Conservation (phyloP, 2,797 vertebrate genomes). For the Tolypeutes matacus region DNA sequence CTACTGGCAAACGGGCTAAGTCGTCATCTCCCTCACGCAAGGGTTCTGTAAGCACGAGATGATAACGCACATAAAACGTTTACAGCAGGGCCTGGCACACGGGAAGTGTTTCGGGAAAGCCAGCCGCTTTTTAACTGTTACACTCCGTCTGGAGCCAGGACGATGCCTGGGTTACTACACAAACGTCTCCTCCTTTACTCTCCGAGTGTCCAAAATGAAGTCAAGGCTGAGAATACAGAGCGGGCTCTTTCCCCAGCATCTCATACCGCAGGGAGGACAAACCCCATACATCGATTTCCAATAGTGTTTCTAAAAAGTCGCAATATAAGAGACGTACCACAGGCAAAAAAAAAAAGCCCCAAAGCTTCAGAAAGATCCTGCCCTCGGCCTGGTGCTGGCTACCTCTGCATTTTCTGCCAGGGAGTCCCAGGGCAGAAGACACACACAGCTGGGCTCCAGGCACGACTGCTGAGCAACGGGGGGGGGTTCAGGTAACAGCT, state of each 20-base stretch:
- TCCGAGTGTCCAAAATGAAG: neutral
- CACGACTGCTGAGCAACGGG: neutral
- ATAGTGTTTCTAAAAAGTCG: neutral
- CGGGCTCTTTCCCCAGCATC: neutral
- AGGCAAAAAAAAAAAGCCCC: neutral
- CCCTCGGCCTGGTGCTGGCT: neutral
- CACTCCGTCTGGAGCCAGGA: neutral
- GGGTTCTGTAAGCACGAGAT: neutral
- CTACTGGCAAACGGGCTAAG: neutral
- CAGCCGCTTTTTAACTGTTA: neutral
- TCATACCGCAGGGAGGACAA: neutral
- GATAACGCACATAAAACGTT: neutral
- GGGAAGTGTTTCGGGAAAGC: neutral
- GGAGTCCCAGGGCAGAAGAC: neutral
- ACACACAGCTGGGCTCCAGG: fast-evolving
- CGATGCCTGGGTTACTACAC: neutral
- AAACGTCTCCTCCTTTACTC: neutral
- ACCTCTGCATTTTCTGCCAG: neutral
- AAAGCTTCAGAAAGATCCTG: neutral
- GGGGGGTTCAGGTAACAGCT: neutral
- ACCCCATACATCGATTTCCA: neutral
- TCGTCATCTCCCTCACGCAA: neutral
- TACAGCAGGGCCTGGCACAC: neutral
- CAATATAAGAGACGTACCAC: neutral
- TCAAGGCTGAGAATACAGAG: neutral